These are phyloP conservation scores for Eurystomus gularis DNA, from an alignment of 2,113 vertebrate genomes.

Conservation along the genomic window DNA sequence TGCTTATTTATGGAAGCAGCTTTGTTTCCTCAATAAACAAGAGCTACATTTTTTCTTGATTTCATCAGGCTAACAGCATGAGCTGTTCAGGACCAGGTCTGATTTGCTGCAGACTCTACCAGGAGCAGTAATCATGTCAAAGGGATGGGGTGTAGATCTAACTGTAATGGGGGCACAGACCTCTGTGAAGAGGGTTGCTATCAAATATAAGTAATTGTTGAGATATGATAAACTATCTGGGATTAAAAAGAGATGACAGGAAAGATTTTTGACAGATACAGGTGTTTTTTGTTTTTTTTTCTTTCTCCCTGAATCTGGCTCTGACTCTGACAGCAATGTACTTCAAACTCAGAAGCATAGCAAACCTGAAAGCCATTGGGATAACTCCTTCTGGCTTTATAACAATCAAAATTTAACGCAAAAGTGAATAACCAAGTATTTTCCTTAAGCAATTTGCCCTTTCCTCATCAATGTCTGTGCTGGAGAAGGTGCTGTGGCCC, in stretches of 20 bases:
- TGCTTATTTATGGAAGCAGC: constrained; percentile 29
- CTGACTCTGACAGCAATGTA: not conserved
- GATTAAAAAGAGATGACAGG: not conserved
- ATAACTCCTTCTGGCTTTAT: not conserved
- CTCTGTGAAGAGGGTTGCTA: not conserved
- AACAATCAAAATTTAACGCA: not conserved
- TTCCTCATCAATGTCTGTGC: not conserved
- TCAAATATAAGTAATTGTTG: not conserved
- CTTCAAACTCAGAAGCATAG: not conserved
- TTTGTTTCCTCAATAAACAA: constrained; percentile 41
- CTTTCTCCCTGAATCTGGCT: not conserved
- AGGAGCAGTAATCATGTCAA: not conserved
- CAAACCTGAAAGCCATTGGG: not conserved
- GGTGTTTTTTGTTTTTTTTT: not conserved
- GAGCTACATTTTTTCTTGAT: constrained; percentile 3
- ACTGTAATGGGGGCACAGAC: not conserved
- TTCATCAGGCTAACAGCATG: constrained; percentile 1
- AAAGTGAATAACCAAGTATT: not conserved
- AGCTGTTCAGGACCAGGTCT: not conserved
- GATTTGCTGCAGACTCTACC: not conserved
- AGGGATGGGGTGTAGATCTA: not conserved
- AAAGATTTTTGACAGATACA: not conserved
- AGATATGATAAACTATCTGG: not conserved
- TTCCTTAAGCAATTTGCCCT: not conserved
- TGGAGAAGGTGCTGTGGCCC: not conserved